Percentiles rank a stretch among this genome's conserved stretches.
Evolutionary conservation across 2,888 invertebrate species (phyloP).

Genomic region (Neria commutata): DNA sequence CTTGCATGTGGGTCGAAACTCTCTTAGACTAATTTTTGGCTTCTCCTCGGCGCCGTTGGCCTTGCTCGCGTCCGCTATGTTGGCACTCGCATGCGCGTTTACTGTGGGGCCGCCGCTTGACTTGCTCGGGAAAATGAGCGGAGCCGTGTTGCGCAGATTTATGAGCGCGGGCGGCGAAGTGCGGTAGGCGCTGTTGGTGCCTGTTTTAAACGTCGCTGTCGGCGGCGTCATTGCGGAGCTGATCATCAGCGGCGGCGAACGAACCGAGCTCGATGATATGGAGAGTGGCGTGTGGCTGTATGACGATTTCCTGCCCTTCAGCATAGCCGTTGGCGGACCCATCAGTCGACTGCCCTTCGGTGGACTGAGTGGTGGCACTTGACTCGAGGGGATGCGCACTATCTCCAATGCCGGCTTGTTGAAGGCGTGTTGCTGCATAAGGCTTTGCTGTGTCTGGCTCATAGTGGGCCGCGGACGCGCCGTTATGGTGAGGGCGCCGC

Average conservation of each 20-base stretch:
- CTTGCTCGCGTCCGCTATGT: slow-evolving; percentile 27
- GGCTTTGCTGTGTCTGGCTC: slow-evolving; percentile 28
- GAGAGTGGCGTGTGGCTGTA: slow-evolving; percentile 33
- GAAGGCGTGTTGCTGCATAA: slow-evolving; percentile 21
- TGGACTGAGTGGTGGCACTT: slow-evolving; percentile 34
- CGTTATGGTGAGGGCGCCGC: slow-evolving; percentile 35
- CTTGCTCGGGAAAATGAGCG: slow-evolving; percentile 40
- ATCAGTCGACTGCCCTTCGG: slow-evolving; percentile 59
- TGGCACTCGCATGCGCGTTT: slow-evolving; percentile 27
- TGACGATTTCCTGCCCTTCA: slow-evolving; percentile 62
- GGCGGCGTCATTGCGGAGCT: not conserved
- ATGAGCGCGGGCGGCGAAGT: slow-evolving; percentile 52
- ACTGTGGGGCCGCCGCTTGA: slow-evolving; percentile 27
- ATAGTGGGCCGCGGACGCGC: slow-evolving; percentile 25
- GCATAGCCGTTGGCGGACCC: slow-evolving; percentile 65
- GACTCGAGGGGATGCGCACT: slow-evolving; percentile 45
- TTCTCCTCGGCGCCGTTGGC: slow-evolving; percentile 37
- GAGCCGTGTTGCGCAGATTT: slow-evolving; percentile 47
- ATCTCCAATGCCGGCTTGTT: slow-evolving; percentile 53
- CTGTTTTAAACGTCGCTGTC: slow-evolving; percentile 14
- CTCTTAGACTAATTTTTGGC: slow-evolving; percentile 48
- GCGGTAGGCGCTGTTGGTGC: slow-evolving; percentile 40
- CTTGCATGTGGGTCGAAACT: slow-evolving; percentile 53
- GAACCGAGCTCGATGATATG: slow-evolving; percentile 39
- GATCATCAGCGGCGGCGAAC: slow-evolving; percentile 46